phyloP scores from a whole-genome alignment of 2,113 vertebrate genomes.

The Otus sunia region DNA sequence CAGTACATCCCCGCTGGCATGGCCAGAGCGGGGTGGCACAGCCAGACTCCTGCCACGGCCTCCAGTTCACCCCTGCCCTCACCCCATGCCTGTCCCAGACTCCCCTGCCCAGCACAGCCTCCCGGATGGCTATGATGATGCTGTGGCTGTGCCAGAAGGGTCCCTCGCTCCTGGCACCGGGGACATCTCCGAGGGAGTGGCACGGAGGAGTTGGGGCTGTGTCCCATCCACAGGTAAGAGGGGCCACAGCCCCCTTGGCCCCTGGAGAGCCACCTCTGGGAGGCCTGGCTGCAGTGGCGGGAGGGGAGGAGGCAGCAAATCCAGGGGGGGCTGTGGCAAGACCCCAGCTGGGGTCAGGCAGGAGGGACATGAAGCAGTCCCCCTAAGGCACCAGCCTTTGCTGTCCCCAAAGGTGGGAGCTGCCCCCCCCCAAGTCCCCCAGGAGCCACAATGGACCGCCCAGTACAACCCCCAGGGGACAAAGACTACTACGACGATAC shows the following conservation, averaged over 20 bases:
- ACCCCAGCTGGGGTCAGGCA: not conserved
- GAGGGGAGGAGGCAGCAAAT: not conserved
- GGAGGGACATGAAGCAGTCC: rapidly evolving
- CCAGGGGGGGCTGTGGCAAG: rapidly evolving
- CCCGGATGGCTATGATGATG: not conserved
- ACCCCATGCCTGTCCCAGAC: not conserved
- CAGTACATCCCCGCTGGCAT: rapidly evolving
- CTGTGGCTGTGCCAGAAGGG: rapidly evolving
- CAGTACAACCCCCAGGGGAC: rapidly evolving
- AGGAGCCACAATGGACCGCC: not conserved
- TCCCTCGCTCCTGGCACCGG: rapidly evolving
- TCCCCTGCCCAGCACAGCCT: not conserved
- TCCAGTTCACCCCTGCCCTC: not conserved
- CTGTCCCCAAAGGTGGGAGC: not conserved
- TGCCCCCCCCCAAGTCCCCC: rapidly evolving
- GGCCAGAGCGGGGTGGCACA: not conserved
- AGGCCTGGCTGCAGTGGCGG: rapidly evolving
- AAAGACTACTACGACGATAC: not conserved
- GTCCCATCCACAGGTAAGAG: not conserved
- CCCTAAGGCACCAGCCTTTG: rapidly evolving
- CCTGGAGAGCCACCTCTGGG: not conserved
- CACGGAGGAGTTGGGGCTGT: not conserved
- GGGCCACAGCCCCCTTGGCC: not conserved
- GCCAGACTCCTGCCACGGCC: not conserved
- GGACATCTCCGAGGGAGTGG: not conserved